Evolutionary conservation across 2,888 invertebrate genomes (phyloP), one percentile per base, ranked within the genome.

Genomic region (Synergus japonicus): DNA sequence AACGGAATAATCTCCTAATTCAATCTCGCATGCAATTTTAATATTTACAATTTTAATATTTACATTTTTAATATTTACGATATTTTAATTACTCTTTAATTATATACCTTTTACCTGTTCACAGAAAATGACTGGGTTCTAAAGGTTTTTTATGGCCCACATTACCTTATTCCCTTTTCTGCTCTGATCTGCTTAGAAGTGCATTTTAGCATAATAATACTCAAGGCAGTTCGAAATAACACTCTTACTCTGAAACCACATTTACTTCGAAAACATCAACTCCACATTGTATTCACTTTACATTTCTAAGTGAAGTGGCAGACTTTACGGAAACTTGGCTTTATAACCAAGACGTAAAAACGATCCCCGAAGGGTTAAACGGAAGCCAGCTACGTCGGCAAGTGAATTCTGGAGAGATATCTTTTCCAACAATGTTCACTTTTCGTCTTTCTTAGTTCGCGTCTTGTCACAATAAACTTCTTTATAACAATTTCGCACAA

Each of bases 121-220:
- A n/a, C 58, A 2, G 58, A 3, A 18, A 58, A 18, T 58, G 18
- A 58, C 58, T 58, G 18, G n/a, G 9, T 18, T 18, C 8, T 69
- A 69, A 69, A 49, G 13, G 49, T 8, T 46, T 41, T 69, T 69
- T 49, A 69, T 49, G 69, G 22, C n/a, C 46, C n/a, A 29, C 49
- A 49, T 49, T 49, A 49, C 58, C 58, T 58, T 22, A 22, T 22
- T 54, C 9, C 54, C 54, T 54, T 9, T 12, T 73, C 54, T 49
- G n/a, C 29, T 73, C 54, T 54, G 2, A 7, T 73, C 37, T 49
- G 10, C 29, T 73, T 49, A n/a, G n/a, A 54, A 73, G 73, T 10
- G 37, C 69, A 69, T 73, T 22, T 63, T 73, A 73, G 73, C 73
- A 73, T 73, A 73, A 58, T 73, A 73, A 73, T 73, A 73, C 73